A percentile compares a stretch with the other conserved stretches of the same genome.
These are phyloP conservation scores for Diogma glabrata DNA, from an alignment of 2,888 invertebrate species.

Conservation along the genomic window DNA sequence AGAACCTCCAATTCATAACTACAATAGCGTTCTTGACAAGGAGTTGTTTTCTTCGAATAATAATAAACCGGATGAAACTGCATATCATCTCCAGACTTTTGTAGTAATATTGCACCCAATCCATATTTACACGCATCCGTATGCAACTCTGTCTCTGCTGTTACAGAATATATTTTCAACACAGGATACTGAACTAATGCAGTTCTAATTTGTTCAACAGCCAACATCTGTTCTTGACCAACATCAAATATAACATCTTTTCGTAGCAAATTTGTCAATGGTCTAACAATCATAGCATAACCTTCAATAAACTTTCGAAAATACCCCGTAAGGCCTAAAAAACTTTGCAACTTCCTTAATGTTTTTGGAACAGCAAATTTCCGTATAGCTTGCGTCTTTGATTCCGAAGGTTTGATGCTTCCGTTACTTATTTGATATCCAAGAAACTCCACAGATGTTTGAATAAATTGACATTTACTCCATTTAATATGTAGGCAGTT, in stretches of 20 bases:
- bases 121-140: no score
- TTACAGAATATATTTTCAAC: no score
- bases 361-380: no score
- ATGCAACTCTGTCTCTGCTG: no score
- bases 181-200: no score
- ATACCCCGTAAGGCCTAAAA: conserved; percentile 27
- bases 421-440: no score
- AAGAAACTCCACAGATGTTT: no score
- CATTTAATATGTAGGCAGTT: no score
- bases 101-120: no score
- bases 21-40: background rate
- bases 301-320: conserved; percentile 27
- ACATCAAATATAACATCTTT: conserved; percentile 13
- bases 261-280: conserved; percentile 23
- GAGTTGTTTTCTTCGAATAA: conserved; percentile 13
- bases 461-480: background rate
- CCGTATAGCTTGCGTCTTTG: no score
- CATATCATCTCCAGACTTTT: background rate
- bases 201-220: conserved; percentile 9
- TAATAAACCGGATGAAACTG: conserved; percentile 13
- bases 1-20: conserved; percentile 14
- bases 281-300: conserved; percentile 27
- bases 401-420: no score
- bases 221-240: conserved; percentile 22
- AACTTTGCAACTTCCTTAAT: no score